Percentiles rank a stretch among this genome's conserved stretches.
These are phyloP conservation scores for Atethmia centrago DNA, from an alignment of 2,888 invertebrate genomes.

Conservation along the genomic window DNA sequence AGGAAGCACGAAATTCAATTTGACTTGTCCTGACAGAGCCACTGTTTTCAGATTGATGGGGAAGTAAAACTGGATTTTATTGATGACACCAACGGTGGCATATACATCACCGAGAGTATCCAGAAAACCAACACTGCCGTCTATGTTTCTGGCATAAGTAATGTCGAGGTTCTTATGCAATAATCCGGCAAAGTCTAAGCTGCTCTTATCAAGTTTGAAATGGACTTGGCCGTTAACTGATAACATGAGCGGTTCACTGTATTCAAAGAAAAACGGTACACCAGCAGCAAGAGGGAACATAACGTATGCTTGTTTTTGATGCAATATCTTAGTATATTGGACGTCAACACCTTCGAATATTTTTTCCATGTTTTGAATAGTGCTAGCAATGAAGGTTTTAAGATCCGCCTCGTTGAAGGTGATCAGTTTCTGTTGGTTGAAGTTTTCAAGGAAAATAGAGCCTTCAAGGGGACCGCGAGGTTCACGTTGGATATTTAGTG, in stretches of 20 bases:
- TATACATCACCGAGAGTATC: constrained; percentile 91
- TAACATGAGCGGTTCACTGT: constrained; percentile 90
- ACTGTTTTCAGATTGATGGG: constrained; percentile 89
- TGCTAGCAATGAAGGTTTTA: constrained; percentile 81
- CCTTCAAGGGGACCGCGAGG: constrained; percentile 91
- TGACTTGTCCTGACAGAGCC: constrained; percentile 81
- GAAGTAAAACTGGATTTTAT: constrained; percentile 90
- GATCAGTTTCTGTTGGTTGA: constrained; percentile 85
- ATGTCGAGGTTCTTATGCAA: constrained; percentile 85
- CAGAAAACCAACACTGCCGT: constrained; percentile 92
- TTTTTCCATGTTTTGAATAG: constrained; percentile 78
- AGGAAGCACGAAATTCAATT: constrained; percentile 84
- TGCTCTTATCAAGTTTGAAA: constrained; percentile 34
- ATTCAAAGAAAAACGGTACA: constrained; percentile 92
- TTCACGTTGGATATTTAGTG: constrained; percentile 90
- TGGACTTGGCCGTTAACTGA: constrained; percentile 79
- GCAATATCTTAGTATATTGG: constrained; percentile 91
- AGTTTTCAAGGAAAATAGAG: constrained; percentile 83
- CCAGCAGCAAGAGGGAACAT: constrained; percentile 93
- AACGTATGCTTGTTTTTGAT: constrained; percentile 89
- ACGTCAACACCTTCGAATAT: constrained; percentile 87
- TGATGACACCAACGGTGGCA: constrained; percentile 91
- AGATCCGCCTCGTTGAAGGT: constrained; percentile 90
- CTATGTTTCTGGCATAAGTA: constrained; percentile 89
- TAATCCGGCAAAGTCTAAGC: constrained; percentile 74